These are phyloP conservation scores for Ectemnius continuus DNA, from an alignment of 2,888 invertebrate genomes.

Conservation along the genomic window DNA sequence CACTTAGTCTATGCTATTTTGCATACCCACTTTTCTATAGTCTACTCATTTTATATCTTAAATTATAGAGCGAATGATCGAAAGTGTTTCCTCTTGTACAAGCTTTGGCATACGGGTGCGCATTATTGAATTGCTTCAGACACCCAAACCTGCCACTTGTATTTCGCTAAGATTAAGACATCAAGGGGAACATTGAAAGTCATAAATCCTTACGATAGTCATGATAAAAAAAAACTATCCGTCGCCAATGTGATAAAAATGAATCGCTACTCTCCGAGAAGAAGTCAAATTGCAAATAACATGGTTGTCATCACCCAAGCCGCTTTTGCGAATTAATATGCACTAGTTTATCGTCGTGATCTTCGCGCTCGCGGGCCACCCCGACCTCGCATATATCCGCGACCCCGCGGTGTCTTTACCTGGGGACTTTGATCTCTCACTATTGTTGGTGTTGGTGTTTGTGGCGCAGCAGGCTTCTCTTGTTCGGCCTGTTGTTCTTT, in stretches of 20 bases:
- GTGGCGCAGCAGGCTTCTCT: constrained; percentile 19
- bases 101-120: constrained; percentile 29
- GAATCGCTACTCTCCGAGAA: too few species aligned
- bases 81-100: constrained; percentile 19
- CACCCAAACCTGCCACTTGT: too few species aligned
- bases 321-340: constrained; percentile 6
- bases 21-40: constrained; percentile 22
- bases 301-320: constrained; percentile 30
- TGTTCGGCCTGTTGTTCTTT: constrained; percentile 51
- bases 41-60: constrained; percentile 20
- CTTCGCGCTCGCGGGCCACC: constrained; percentile 70
- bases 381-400: constrained; percentile 66
- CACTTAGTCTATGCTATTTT: constrained; percentile 20
- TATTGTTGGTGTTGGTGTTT: constrained; percentile 42
- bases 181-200: neutral
- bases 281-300: constrained; percentile 14
- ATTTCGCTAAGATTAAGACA: too few species aligned
- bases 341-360: constrained; percentile 71
- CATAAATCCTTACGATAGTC: neutral
- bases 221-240: neutral
- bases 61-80: constrained; percentile 23
- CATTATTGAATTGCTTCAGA: neutral
- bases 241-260: too few species aligned
- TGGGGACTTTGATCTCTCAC: constrained; percentile 48
- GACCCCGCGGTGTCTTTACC: constrained; percentile 60